Percentiles rank a stretch among this genome's conserved stretches.
phyloP scores from a whole-genome alignment of 2,113 vertebrate species.

The Sterna hirundo region DNA sequence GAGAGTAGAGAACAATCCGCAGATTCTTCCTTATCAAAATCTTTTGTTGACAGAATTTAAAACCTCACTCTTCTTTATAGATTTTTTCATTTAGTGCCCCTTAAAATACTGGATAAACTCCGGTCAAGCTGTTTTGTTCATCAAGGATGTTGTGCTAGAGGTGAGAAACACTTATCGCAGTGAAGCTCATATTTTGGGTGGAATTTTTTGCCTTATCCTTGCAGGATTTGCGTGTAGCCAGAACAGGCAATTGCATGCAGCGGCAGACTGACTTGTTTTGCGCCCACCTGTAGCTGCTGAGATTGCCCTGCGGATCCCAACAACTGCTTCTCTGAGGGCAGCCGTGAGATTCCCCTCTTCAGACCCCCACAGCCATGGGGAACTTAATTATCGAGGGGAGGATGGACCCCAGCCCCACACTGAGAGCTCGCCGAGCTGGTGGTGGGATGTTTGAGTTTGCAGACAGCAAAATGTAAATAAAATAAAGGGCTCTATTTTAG shows the following conservation, averaged over 20 bases:
- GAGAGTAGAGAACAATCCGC: background rate
- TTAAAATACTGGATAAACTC: background rate
- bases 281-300: background rate
- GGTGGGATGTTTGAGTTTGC: background rate
- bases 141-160: background rate
- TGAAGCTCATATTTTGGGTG: background rate
- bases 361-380: background rate
- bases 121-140: background rate
- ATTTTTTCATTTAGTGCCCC: background rate
- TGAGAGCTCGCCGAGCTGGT: background rate
- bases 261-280: background rate
- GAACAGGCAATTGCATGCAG: background rate
- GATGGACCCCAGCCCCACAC: background rate
- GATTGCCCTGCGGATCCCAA: background rate
- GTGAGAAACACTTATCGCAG: background rate
- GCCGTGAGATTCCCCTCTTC: background rate
- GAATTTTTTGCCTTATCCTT: background rate
- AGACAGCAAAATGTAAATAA: background rate
- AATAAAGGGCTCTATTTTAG: background rate
- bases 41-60: background rate
- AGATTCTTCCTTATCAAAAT: background rate
- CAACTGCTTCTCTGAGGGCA: background rate
- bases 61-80: background rate
- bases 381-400: background rate
- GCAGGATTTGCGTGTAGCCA: background rate